Percentiles rank a stretch among this genome's conserved stretches.
These are phyloP conservation scores for Anarhynchus alexandrinus DNA, from an alignment of 2,113 vertebrate species.

Conservation along the genomic window DNA sequence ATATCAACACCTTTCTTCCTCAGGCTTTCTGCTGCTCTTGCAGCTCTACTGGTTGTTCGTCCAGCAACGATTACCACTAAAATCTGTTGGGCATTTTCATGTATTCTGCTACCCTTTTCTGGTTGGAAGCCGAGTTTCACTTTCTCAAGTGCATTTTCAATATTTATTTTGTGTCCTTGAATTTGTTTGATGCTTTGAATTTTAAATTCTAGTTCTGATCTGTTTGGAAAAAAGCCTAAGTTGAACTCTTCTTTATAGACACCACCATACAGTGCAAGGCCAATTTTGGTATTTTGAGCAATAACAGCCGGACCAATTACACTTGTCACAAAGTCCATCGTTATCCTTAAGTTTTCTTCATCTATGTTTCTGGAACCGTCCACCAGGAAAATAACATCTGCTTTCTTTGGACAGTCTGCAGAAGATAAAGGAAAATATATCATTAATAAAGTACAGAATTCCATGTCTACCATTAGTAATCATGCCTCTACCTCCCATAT, in stretches of 20 bases:
- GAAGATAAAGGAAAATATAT: background rate
- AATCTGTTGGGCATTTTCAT: slow-evolving; percentile 40
- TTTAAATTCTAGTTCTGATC: background rate
- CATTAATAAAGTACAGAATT: background rate
- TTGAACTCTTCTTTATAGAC: slow-evolving; percentile 23
- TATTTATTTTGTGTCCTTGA: slow-evolving; percentile 22
- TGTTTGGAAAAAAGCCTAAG: background rate
- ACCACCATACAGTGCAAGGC: slow-evolving; percentile 59
- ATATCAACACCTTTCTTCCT: slow-evolving; percentile 50
- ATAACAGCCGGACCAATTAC: slow-evolving; percentile 50
- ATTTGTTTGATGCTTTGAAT: slow-evolving; percentile 54
- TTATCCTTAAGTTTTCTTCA: slow-evolving; percentile 40
- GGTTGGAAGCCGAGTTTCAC: slow-evolving; percentile 32
- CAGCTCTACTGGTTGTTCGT: slow-evolving; percentile 50
- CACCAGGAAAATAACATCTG: slow-evolving; percentile 71
- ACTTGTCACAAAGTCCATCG: slow-evolving; percentile 56
- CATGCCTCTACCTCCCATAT: background rate
- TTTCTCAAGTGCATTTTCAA: slow-evolving; percentile 26
- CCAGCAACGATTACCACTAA: slow-evolving; percentile 67
- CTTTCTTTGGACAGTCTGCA: slow-evolving; percentile 56
- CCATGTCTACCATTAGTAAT: background rate
- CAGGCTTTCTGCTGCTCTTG: slow-evolving; percentile 34
- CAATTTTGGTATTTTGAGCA: slow-evolving; percentile 34
- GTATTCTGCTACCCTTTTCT: slow-evolving; percentile 47
- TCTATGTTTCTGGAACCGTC: slow-evolving; percentile 71